These are phyloP conservation scores for Portunus trituberculatus DNA, from an alignment of 1,140 invertebrate genomes.

Conservation along the genomic window DNA sequence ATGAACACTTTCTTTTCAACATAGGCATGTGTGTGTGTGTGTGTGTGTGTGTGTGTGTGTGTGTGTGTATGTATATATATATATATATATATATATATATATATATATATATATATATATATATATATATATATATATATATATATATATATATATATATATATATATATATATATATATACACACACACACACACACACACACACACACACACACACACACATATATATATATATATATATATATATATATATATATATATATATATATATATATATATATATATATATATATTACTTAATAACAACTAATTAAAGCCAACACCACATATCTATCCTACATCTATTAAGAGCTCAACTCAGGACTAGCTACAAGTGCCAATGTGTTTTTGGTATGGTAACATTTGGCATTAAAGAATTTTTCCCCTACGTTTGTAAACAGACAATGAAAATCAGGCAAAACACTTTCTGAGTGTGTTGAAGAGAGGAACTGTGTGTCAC, in stretches of 20 bases:
- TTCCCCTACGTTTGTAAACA: background rate
- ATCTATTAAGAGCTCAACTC: constrained; percentile 8
- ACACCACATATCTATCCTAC: background rate
- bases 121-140: constrained; percentile 37
- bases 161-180: constrained; percentile 37
- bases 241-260: constrained; percentile 51
- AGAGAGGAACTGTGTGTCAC: background rate
- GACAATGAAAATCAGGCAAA: background rate
- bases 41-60: constrained; percentile 33
- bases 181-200: constrained; percentile 44
- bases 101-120: constrained; percentile 47
- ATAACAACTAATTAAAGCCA: constrained; percentile 25
- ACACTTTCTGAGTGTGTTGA: background rate
- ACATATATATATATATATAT: constrained; percentile 60
- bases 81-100: constrained; percentile 41
- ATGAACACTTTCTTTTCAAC: no score
- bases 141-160: constrained; percentile 29
- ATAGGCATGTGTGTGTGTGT: no score
- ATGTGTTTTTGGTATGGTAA: constrained; percentile 10
- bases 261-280: constrained; percentile 41
- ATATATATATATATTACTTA: constrained; percentile 24
- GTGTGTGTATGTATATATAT: constrained; percentile 53
- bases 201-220: constrained; percentile 53
- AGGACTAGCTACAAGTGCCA: constrained; percentile 2
- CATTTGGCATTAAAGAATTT: constrained; percentile 35